phyloP scores from a whole-genome alignment of 2,113 vertebrate species.

The human region GRCh38 chr11:1512001-1512500 shows the following conservation, averaged over 20 bases:
- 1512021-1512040: no score
- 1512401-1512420: background rate
- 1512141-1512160: no score
- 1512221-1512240: no score
- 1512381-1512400: background rate
- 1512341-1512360: background rate
- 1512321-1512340: background rate
- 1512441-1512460: background rate
- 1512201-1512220: no score
- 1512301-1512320: no score
- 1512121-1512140: no score
- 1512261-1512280: background rate
- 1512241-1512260: no score
- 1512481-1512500: background rate
- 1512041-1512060: background rate
- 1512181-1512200: no score
- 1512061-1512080: accelerated
- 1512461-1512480: background rate
- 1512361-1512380: background rate
- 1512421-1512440: background rate
- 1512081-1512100: background rate
- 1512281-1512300: no score
- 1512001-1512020: background rate
- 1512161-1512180: no score
- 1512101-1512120: no score